These are phyloP conservation scores for Pygoscelis antarcticus DNA, from an alignment of 2,113 vertebrate species.

Conservation along the genomic window DNA sequence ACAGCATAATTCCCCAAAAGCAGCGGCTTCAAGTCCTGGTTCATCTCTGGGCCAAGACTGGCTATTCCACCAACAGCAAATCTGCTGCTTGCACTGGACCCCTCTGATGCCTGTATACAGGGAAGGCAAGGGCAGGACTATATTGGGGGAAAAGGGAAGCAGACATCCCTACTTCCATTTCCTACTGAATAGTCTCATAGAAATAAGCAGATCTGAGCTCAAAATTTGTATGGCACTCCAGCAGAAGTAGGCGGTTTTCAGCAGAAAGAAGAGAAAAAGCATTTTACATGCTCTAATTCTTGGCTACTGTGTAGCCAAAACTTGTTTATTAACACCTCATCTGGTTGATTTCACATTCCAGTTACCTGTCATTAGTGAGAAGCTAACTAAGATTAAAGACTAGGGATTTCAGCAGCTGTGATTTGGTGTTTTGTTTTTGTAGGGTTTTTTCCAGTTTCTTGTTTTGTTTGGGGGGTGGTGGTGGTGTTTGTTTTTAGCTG, in stretches of 20 bases:
- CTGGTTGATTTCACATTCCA: background rate
- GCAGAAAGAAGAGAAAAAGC: background rate
- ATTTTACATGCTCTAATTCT: background rate
- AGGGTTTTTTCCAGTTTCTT: background rate
- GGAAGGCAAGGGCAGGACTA: background rate
- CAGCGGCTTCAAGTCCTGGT: background rate
- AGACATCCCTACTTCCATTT: background rate
- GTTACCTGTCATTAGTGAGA: background rate
- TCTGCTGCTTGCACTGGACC: background rate
- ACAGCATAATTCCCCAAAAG: background rate
- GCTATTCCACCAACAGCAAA: background rate
- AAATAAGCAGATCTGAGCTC: background rate
- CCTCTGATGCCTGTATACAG: background rate
- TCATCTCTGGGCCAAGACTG: too few relatives aligned
- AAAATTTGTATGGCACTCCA: background rate
- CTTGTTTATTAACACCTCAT: background rate
- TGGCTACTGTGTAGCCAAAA: background rate
- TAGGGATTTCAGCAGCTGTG: background rate
- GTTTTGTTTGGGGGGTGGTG: background rate
- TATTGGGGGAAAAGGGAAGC: background rate
- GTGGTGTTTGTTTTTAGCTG: background rate
- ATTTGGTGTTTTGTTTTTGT: background rate
- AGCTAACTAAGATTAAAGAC: slow-evolving; percentile 58
- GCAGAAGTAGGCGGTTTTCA: background rate
- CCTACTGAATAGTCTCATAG: background rate